Evolutionary conservation across 2,797 vertebrate genomes (phyloP).

Genomic region (Gadopsis bispinosus): DNA sequence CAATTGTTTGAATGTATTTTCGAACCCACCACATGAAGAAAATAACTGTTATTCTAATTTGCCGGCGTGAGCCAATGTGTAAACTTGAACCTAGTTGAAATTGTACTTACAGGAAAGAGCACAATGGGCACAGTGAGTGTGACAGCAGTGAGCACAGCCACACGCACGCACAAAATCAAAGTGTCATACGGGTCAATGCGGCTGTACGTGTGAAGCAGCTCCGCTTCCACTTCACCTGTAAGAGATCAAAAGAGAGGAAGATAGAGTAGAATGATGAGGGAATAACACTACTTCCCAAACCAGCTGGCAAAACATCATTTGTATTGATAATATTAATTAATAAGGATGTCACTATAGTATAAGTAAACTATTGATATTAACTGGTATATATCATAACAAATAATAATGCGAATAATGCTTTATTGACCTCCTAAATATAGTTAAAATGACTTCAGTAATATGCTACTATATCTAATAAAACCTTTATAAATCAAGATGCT

Average conservation of each 20-base stretch:
- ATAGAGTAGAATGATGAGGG: slow-evolving; percentile 16
- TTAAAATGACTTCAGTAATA: not conserved
- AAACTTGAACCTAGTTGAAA: not conserved
- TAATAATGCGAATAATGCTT: not conserved
- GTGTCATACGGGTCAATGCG: slow-evolving; percentile 91
- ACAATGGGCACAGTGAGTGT: slow-evolving; percentile 98
- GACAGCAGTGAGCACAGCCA: slow-evolving; percentile 95
- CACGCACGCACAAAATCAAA: slow-evolving; percentile 93
- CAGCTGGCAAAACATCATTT: not conserved
- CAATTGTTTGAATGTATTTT: not conserved
- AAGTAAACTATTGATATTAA: not conserved
- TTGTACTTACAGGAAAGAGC: slow-evolving; percentile 92
- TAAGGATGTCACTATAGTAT: not conserved
- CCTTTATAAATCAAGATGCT: not conserved
- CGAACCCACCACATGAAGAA: not conserved
- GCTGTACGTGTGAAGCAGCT: slow-evolving; percentile 96
- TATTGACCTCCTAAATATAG: not conserved
- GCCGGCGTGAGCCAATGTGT: not conserved
- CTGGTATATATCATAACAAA: not conserved
- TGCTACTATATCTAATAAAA: not conserved
- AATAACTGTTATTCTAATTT: not conserved
- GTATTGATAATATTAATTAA: not conserved
- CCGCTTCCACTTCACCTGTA: slow-evolving; percentile 91
- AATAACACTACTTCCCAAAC: not conserved
- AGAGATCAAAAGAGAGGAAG: slow-evolving; percentile 30